Evolutionary conservation across 2,888 invertebrate genomes (phyloP), one percentile per base, ranked within the genome.

Genomic region (Mycogona germanica): DNA sequence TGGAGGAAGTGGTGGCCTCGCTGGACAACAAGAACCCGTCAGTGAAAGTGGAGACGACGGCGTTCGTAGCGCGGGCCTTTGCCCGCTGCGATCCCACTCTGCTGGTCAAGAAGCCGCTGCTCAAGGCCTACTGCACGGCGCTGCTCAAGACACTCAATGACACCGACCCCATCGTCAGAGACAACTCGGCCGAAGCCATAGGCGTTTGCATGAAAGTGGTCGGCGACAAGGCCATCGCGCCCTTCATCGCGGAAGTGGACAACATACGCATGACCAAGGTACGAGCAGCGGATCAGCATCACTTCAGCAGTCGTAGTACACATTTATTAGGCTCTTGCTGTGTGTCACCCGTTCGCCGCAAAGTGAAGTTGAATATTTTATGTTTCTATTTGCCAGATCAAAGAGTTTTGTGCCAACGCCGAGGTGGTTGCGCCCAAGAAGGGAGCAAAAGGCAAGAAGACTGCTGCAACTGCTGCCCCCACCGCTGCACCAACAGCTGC

Each of bases 191-290:
- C 0, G 87, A 91, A 67, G 95, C 96, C 0, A 70, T 98, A 17
- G 98, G 97, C 9, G 93, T 92, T 0, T 81, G 91, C 1, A 83
- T 92, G 74, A 95, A 93, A 70, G 78, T 95, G 3, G 85, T 96
- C 12, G 87, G 95, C 1, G 96, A 97, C 65, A 93, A 92, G 70
- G 79, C 81, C 37, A 81, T 97, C 55, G 77, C 77, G 44, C 86
- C 89, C 0, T 87, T 89, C 66, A 76, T 96, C 23, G 79, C 80
- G 1, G 96, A 96, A 67, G 70, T 97, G 1, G 97, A 98, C 67
- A 78, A 80, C 40, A 72, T 93, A 29, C 97, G 96, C 72, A 84
- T 93, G 78, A 78, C 81, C 44, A 97, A 95, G 74, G 78, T 78
- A 61, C 57, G 51, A 50, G 30, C 41, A 25, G 9, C 45, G 35